Evolutionary conservation across 2,113 vertebrate genomes (phyloP), one percentile per base, ranked within the genome.

Genomic region (Tinamus guttatus): DNA sequence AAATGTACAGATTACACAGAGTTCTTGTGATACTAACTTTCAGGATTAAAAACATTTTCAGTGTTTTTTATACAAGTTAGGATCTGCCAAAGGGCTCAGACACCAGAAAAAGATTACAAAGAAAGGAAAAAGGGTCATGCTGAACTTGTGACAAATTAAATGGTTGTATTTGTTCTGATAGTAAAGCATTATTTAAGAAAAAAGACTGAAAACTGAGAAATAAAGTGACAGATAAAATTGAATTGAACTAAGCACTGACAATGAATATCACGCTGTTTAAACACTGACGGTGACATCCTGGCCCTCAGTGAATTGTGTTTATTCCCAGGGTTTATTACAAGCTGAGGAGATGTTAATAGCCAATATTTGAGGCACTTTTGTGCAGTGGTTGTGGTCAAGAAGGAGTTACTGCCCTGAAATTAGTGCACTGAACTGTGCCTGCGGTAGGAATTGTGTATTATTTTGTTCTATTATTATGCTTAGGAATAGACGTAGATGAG

Each of bases 331-430:
- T 89, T 75, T 40, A 20, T 76, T 76, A 8, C 0, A 0, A 12
- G 41, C 13, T 58, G 73, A 32, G 32, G 18, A 78, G 84, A 25
- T 60, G 9, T 54, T 86, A 43, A 40, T 62, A 59, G 54, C 7
- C 32, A 27, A 2, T 62, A 58, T 52, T 64, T 7, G 11, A 32
- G 21, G 7, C 38, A 71, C 36, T 10, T 68, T 54, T 64, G 34
- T 79, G 18, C 1, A 1, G 28, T 41, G 43, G 5, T 43, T 0
- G 0, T 45, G 54, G 47, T 38, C 13, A 65, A 25, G 63, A 90
- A 43, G 41, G 77, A 79, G 45, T 65, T 56, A 13, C 5, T 52
- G 13, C 7, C 3, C 60, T 75, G 60, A 63, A 90, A 84, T 56
- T 28, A 41, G 24, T 81, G 34, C 25, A 24, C 30, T 40, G 41